Conservation (phyloP, 2,888 invertebrate genomes). For the Tuberolachnus salignus region DNA sequence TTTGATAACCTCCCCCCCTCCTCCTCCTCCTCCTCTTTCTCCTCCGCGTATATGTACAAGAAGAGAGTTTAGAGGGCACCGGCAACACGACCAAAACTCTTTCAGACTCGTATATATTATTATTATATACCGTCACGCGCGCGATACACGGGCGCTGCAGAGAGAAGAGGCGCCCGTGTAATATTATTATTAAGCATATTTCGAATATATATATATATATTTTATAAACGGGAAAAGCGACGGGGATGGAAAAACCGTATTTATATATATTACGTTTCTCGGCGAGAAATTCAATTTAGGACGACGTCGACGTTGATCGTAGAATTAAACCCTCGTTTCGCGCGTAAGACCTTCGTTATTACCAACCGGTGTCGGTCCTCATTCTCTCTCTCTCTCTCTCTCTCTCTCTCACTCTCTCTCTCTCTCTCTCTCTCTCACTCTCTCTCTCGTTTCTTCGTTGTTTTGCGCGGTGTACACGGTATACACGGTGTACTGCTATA, state of each 20-base stretch:
- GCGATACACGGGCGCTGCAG: neutral
- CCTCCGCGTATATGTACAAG: too few relatives aligned
- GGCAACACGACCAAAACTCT: too few relatives aligned
- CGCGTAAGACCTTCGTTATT: conserved; percentile 54
- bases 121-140: too few relatives aligned
- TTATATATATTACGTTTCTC: conserved; percentile 23
- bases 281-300: conserved; percentile 42
- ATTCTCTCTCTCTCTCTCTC: too few relatives aligned
- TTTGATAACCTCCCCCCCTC: neutral
- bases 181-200: neutral
- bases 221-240: too few relatives aligned
- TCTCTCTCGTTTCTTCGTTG: too few relatives aligned
- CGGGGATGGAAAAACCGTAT: neutral
- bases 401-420: too few relatives aligned
- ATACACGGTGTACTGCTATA: neutral
- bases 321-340: conserved; percentile 52
- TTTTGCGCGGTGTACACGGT: too few relatives aligned
- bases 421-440: too few relatives aligned
- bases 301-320: conserved; percentile 42
- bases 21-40: neutral
- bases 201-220: neutral
- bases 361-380: conserved; percentile 30
- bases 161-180: neutral
- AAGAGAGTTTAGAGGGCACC: too few relatives aligned
- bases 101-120: too few relatives aligned